phyloP scores from a whole-genome alignment of 37 sponge, comb jelly and placozoan species.

The Beroe forskalii region DNA sequence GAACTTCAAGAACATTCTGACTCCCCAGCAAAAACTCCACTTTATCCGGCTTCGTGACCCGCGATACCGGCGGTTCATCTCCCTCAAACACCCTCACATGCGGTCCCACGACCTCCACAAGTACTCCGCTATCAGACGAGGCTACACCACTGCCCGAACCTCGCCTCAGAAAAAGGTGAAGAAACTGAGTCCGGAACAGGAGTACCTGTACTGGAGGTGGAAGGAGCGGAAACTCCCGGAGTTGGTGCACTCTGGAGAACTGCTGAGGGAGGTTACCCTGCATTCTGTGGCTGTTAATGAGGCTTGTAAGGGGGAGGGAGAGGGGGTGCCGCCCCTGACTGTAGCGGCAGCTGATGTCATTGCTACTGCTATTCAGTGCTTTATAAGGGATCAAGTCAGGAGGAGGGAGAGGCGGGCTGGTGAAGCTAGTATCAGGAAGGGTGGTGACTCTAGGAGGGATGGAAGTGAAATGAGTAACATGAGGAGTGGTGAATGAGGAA shows the following conservation, averaged over 20 bases:
- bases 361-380: neutral
- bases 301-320: neutral
- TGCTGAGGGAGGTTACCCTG: neutral
- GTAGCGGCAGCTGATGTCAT: neutral
- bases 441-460: too few species aligned
- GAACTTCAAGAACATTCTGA: neutral
- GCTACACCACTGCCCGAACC: neutral
- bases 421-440: too few species aligned
- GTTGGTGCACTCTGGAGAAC: neutral
- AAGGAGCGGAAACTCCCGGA: neutral
- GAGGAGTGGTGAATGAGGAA: too few species aligned
- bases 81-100: neutral
- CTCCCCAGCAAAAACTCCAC: neutral
- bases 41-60: neutral
- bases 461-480: too few species aligned
- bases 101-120: neutral
- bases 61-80: neutral
- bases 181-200: neutral
- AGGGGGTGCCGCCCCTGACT: neutral
- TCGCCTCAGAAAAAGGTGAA: neutral
- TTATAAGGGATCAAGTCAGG: neutral
- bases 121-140: neutral
- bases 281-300: neutral
- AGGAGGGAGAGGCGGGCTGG: too few species aligned
- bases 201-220: neutral